A percentile compares a stretch with the other conserved stretches of the same genome.
phyloP scores from a whole-genome alignment of 2,113 vertebrate species.

The Caretta caretta region DNA sequence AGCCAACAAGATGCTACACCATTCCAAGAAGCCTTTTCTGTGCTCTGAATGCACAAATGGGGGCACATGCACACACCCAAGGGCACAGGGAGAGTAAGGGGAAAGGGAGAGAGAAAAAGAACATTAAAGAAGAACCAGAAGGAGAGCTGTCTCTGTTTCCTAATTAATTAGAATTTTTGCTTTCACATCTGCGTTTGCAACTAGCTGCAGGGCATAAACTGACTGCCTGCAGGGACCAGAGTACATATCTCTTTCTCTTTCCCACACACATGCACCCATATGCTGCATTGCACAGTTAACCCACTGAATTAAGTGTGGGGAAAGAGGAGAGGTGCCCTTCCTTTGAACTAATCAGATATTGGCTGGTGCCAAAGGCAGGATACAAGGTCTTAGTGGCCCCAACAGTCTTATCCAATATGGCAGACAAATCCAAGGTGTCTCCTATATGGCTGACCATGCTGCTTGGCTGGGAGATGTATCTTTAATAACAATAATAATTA shows the following conservation, averaged over 20 bases:
- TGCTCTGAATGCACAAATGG: background rate
- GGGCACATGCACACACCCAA: background rate
- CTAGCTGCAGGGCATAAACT: background rate
- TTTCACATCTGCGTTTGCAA: background rate
- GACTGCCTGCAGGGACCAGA: background rate
- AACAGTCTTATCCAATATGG: background rate
- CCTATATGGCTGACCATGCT: background rate
- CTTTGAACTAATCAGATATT: background rate
- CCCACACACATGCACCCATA: background rate
- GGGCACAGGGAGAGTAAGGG: too few species aligned
- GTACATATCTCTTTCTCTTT: background rate
- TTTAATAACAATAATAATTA: background rate
- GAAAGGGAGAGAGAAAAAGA: background rate
- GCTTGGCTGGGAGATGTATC: background rate
- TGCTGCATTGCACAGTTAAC: too few species aligned
- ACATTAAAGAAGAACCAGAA: background rate
- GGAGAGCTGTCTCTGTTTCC: background rate
- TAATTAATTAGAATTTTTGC: background rate
- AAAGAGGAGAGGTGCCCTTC: background rate
- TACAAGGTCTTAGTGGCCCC: background rate
- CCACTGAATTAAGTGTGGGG: background rate
- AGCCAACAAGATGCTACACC: background rate
- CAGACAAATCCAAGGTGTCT: background rate
- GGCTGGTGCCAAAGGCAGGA: background rate
- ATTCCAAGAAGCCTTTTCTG: background rate